Conservation (phyloP, 2,797 vertebrate genomes). For the Tachyglossus aculeatus region DNA sequence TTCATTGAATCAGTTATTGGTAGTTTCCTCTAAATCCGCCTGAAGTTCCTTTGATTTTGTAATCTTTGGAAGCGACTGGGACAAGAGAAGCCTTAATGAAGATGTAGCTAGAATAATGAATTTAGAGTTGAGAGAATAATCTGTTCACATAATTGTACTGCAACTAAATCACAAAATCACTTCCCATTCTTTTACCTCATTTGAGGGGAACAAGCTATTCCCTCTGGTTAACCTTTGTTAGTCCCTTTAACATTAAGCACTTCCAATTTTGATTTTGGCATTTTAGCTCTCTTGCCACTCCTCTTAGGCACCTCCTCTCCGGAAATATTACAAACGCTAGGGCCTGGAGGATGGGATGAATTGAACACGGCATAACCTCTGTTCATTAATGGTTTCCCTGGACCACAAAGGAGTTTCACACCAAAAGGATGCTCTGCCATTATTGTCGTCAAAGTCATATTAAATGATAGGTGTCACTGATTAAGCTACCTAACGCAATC, state of each 20-base stretch:
- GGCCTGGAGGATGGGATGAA: background rate
- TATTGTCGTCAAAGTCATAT: background rate
- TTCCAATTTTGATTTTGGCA: constrained; percentile 30
- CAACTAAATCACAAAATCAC: constrained; percentile 34
- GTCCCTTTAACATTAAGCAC: constrained; percentile 20
- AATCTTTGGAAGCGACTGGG: constrained; percentile 9
- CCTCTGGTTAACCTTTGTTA: constrained; percentile 39
- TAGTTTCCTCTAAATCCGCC: constrained; percentile 23
- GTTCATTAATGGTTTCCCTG: constrained; percentile 11
- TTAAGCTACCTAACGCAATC: constrained; percentile 6
- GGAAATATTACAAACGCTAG: background rate
- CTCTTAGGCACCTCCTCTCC: constrained; percentile 15
- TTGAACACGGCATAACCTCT: background rate
- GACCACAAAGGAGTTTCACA: background rate
- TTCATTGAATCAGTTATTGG: constrained; percentile 25
- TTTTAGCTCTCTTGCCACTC: background rate
- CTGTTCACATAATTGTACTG: constrained; percentile 42
- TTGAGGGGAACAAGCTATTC: constrained; percentile 3
- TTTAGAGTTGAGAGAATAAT: constrained; percentile 28
- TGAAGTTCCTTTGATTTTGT: constrained; percentile 32
- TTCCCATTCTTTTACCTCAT: background rate
- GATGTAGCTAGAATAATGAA: constrained; percentile 25
- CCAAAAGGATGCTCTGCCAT: background rate
- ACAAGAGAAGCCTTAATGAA: constrained; percentile 46
- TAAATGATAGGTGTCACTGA: background rate